Conservation (phyloP, 2,113 vertebrate species). For the Macheiramphus alcinus region DNA sequence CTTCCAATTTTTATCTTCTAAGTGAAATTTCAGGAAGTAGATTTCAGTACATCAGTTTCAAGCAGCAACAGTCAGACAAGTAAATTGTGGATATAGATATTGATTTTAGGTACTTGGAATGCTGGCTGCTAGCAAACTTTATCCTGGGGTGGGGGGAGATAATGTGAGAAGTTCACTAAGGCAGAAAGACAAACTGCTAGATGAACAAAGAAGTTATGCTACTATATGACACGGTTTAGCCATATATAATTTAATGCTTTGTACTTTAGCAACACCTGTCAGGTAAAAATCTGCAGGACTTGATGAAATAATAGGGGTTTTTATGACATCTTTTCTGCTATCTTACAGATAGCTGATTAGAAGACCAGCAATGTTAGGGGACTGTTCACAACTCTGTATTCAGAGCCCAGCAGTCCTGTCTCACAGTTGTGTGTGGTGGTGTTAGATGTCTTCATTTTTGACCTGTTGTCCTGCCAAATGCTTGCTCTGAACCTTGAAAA, state of each 20-base stretch:
- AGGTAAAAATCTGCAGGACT: background rate
- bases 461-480: background rate
- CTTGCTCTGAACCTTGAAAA: background rate
- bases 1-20: background rate
- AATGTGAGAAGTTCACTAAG: background rate
- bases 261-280: background rate
- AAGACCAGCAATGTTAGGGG: background rate
- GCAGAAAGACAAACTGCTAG: background rate
- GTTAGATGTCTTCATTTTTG: background rate
- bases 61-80: background rate
- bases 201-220: background rate
- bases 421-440: background rate
- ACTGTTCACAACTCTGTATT: background rate
- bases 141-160: background rate
- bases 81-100: background rate
- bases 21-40: background rate
- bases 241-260: background rate
- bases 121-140: background rate
- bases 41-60: background rate
- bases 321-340: background rate
- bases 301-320: background rate
- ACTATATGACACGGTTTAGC: background rate
- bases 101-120: background rate
- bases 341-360: background rate
- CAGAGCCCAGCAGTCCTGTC: background rate